These are phyloP conservation scores for Ceyx cyanopectus DNA, from an alignment of 2,113 vertebrate genomes.

Conservation along the genomic window DNA sequence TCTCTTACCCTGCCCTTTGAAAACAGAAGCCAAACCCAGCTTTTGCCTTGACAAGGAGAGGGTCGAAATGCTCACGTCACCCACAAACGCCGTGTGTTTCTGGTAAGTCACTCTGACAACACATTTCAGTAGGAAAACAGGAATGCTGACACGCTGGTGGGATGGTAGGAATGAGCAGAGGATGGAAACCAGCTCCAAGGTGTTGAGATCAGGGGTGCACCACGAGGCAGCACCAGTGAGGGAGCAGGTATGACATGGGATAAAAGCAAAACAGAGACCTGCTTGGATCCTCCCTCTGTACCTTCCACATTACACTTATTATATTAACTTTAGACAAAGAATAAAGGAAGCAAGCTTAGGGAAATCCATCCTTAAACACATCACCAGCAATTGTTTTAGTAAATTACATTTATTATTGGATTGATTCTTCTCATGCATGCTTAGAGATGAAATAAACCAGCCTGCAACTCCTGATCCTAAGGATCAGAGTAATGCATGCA, in stretches of 20 bases:
- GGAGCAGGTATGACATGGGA: not conserved
- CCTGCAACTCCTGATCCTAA: not conserved
- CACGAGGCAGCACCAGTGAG: not conserved
- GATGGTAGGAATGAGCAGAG: not conserved
- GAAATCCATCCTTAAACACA: not conserved
- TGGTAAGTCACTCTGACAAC: not conserved
- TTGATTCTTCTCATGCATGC: not conserved
- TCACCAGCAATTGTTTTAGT: not conserved
- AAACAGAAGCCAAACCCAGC: not conserved
- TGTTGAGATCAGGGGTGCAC: not conserved
- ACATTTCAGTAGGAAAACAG: not conserved
- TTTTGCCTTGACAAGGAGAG: not conserved
- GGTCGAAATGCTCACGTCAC: not conserved
- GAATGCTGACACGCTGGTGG: not conserved
- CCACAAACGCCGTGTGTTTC: not conserved
- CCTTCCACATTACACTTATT: not conserved
- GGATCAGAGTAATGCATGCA: not conserved
- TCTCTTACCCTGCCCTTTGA: not conserved
- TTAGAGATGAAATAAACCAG: not conserved
- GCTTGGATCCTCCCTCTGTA: not conserved
- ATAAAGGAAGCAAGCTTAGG: not conserved
- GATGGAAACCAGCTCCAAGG: not conserved
- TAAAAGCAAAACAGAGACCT: not conserved
- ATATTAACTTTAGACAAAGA: not conserved
- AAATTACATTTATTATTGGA: not conserved